These are phyloP conservation scores for Dicentrarchus labrax DNA, from an alignment of 2,113 vertebrate species.

Conservation along the genomic window DNA sequence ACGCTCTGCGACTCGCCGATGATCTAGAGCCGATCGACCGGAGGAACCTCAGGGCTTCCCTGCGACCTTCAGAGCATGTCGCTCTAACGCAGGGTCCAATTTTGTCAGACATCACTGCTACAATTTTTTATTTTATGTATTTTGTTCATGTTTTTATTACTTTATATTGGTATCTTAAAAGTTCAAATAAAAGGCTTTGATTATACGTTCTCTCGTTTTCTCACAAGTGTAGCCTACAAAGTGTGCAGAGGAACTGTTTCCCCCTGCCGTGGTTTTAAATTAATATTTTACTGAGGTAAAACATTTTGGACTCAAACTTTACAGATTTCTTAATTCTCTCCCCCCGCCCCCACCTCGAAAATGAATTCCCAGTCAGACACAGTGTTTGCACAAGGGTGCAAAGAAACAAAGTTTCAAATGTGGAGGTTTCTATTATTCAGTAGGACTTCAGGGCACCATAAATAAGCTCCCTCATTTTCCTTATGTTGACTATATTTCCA, in stretches of 20 bases:
- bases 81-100: slow-evolving; percentile 38
- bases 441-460: slow-evolving; percentile 74
- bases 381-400: slow-evolving; percentile 62
- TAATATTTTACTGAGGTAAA: slow-evolving; percentile 68
- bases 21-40: slow-evolving; percentile 79
- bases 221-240: slow-evolving; percentile 41
- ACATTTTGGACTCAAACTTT: slow-evolving; percentile 74
- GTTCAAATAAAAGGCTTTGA: slow-evolving; percentile 72
- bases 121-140: slow-evolving; percentile 34
- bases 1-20: slow-evolving; percentile 95
- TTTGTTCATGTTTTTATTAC: slow-evolving; percentile 52
- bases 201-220: slow-evolving; percentile 51
- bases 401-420: slow-evolving; percentile 72
- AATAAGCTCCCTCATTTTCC: slow-evolving; percentile 75
- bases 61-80: slow-evolving; percentile 21
- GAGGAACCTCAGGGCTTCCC: slow-evolving; percentile 42
- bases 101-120: slow-evolving; percentile 39
- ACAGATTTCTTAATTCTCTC: slow-evolving; percentile 58
- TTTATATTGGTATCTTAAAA: slow-evolving; percentile 61
- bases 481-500: slow-evolving; percentile 72
- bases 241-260: slow-evolving; percentile 9
- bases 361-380: slow-evolving; percentile 56
- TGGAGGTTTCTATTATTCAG: slow-evolving; percentile 77
- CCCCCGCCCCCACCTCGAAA: slow-evolving; percentile 22
- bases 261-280: slow-evolving; percentile 40